Base-by-base conservation (phyloP, 1,140 invertebrate species). In the Drosophila arizonae region DNA sequence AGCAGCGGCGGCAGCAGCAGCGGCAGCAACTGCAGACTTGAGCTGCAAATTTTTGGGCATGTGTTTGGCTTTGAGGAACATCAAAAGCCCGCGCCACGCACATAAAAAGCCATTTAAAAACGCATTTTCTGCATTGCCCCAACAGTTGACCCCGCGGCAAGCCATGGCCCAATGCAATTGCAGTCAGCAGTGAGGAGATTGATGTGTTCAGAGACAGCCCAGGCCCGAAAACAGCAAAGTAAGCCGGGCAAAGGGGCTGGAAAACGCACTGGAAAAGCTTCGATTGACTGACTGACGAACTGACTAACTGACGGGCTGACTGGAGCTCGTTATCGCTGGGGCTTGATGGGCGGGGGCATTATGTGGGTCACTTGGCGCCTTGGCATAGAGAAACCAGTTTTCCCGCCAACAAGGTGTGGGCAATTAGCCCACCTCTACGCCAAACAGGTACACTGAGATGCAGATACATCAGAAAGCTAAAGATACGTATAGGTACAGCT, bases 101-200 rank as follows among this genome's bases (percentile, higher is more conserved):
- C 57, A 84, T 84, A 88, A 88, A 88, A 88, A 79, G 78, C 81
- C 86, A 90, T 90, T 90, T 90, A 90, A 90, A 90, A 90, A 90
- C 87, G 81, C 86, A 90, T 90, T 90, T 90, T 88, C 79, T 88
- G 69, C 84, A 46, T 67, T 72, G 52, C 65, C 79, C 51, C 36
- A 33, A 43, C 73, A 60, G 46, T 28, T 81, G 78, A 81, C 75
- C 81, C 81, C 67, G 50, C 57, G 64, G 81, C 36, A 50, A 55
- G 51, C 63, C 62, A 66, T 45, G 52, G 60, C 36, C 51, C 63
- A 65, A 55, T 57, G 54, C 56, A 65, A 64, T 58, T 70, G 61
- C 68, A 61, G 57, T 33, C 48, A 39, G 57, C 72, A 55, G 58
- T 61, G 43, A 43, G 51, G 66, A 90, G 87, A 90, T 90, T 90